Conservation (phyloP, 2,113 vertebrate species). For the Alces alces region DNA sequence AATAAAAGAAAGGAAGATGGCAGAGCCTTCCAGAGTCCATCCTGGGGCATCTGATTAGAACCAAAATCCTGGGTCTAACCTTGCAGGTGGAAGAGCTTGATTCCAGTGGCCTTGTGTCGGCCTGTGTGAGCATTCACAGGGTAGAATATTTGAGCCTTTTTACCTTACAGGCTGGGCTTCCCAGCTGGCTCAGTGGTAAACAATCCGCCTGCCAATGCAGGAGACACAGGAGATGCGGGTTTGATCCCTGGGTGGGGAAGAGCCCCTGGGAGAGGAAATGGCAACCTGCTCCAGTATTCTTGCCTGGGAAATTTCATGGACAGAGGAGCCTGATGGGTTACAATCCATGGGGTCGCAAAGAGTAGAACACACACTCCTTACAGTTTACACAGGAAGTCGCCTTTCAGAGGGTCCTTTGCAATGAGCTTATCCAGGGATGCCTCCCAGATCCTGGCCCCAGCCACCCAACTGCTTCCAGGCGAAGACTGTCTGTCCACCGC, state of each 20-base stretch:
- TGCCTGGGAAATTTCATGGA: background rate
- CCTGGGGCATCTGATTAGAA: background rate
- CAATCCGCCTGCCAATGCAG: background rate
- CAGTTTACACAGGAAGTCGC: background rate
- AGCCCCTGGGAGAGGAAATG: background rate
- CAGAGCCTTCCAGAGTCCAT: background rate
- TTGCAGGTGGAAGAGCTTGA: background rate
- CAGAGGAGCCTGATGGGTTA: background rate
- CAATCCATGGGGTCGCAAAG: background rate
- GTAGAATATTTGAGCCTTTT: background rate
- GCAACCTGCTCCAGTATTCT: background rate
- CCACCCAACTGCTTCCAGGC: background rate
- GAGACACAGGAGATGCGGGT: background rate
- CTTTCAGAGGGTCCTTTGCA: background rate
- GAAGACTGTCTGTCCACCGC: background rate
- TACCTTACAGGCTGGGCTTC: background rate
- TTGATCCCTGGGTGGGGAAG: background rate
- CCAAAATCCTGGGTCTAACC: background rate
- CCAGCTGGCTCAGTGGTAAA: background rate
- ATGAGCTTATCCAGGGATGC: background rate
- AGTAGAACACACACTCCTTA: background rate
- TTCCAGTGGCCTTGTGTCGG: background rate
- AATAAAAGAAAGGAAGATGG: background rate
- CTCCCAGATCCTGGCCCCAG: background rate
- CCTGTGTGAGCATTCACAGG: background rate